Evolutionary conservation across 2,797 vertebrate species (phyloP).

Genomic region (Onychomys torridus): DNA sequence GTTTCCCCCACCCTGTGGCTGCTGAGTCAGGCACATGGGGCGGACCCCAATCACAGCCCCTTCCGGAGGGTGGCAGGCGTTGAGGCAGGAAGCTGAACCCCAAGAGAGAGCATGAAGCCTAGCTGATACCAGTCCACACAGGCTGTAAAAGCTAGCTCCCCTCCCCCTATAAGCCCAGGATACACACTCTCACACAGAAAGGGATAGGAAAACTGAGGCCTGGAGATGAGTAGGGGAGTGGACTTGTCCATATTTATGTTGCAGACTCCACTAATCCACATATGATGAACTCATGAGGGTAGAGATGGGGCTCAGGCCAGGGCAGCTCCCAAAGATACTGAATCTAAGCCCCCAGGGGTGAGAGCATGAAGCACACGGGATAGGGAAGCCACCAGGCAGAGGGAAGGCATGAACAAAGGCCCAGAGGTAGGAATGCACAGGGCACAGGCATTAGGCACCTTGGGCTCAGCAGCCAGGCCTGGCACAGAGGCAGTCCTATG

Average conservation of each 20-base stretch:
- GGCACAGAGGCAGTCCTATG: not conserved
- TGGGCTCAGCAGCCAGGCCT: not conserved
- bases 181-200: not conserved
- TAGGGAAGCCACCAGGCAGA: rapidly evolving
- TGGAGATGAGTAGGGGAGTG: rapidly evolving
- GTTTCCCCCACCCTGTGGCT: conserved; percentile 44
- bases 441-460: not conserved
- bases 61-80: not conserved
- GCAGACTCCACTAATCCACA: not conserved
- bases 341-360: not conserved
- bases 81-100: conserved; percentile 13
- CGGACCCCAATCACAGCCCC: conserved; percentile 48
- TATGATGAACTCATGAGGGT: not conserved
- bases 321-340: rapidly evolving
- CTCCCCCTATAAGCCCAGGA: not conserved
- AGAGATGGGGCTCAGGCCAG: not conserved
- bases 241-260: rapidly evolving
- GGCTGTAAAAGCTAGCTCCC: not conserved
- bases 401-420: not conserved
- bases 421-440: rapidly evolving
- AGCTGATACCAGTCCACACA: not conserved
- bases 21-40: conserved; percentile 70
- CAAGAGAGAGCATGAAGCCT: not conserved
- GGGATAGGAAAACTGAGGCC: not conserved
- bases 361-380: too few relatives aligned